Evolutionary conservation across 1,140 invertebrate species (phyloP).

Genomic region (Thaumetopoea pityocampa): DNA sequence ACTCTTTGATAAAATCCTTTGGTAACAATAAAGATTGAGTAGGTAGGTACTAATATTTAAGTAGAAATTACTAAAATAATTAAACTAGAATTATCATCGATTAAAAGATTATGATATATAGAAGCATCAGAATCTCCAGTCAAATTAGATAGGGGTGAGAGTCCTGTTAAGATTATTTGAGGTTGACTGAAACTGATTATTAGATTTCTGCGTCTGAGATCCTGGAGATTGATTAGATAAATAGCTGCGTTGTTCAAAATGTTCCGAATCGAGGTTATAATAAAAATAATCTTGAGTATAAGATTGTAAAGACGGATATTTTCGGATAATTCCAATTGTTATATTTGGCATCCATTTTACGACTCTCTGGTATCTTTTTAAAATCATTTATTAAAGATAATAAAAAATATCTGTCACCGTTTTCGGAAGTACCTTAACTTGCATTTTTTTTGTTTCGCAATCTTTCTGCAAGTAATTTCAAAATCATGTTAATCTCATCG

Average conservation of each 20-base stretch:
- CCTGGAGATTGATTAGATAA: conserved; percentile 8
- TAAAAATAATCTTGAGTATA: conserved; percentile 9
- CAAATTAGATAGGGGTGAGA: conserved; percentile 6
- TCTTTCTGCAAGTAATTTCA: conserved; percentile 8
- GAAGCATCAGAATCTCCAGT: conserved; percentile 6
- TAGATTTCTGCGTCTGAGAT: conserved; percentile 4
- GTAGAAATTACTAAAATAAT: neutral
- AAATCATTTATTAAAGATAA: conserved; percentile 5
- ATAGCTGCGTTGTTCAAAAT: conserved; percentile 5
- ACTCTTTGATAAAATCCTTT: neutral
- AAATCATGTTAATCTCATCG: conserved; percentile 4
- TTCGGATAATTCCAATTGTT: conserved; percentile 7
- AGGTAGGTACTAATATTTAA: neutral
- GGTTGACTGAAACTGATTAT: conserved; percentile 6
- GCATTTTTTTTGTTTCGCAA: conserved; percentile 5
- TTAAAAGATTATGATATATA: neutral
- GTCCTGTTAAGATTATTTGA: conserved; percentile 3
- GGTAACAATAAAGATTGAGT: neutral
- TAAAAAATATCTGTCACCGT: conserved; percentile 6
- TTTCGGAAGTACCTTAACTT: conserved; percentile 1
- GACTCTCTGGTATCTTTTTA: conserved; percentile 4
- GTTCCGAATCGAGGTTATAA: conserved; percentile 11
- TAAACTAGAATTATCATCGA: neutral
- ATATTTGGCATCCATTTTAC: conserved; percentile 9
- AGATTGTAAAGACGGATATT: conserved; percentile 3